Base-by-base conservation (phyloP, 2,113 vertebrate species). In the Ceyx cyanopectus region DNA sequence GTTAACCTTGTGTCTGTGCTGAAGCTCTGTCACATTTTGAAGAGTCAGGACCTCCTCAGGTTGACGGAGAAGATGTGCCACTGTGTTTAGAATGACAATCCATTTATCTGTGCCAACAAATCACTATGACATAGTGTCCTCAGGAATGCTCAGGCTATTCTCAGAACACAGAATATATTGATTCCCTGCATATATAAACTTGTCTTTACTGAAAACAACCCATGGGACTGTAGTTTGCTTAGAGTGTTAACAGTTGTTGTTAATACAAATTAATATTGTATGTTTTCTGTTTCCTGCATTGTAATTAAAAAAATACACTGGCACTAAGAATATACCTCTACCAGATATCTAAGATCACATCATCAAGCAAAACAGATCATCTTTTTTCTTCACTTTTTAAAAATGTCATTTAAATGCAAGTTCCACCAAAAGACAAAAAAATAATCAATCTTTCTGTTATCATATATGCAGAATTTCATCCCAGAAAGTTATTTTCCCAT, bases 101-200 rank as follows among this genome's bases (percentile, higher is more conserved):
- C 23, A 22, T 18, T 61, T 48, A 58, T 27, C 58, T 82, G 23
- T 57, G 37, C 16, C 68, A 85, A n/a, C 24, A 41, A 70, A 68
- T 17, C 2, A 6, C 46, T 23, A 73, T 0, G 0, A 77, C 24
- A 32, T 10, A 10, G 10, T 9, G 41, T 41, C 15, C 26, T 57
- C 50, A 9, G 66, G 17, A 63, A 40, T 7, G 27, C 26, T 24
- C 6, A 75, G 43, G 32, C 5, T 62, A 23, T 58, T 74, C 18
- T 50, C 60, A 75, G 22, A 56, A 56, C 10, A 45, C 9, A 51
- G 60, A 80, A 81, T 41, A 21, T 3, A 67, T 11, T 41, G n/a
- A 78, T 66, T 73, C 8, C 32, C 21, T 58, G 5, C 3, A 6
- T 10, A 67, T 12, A 3, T 26, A 60, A 78, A 78, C 20, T 66